Base-by-base conservation (phyloP, 1,140 invertebrate genomes). In the Neodiprion pinetum region DNA sequence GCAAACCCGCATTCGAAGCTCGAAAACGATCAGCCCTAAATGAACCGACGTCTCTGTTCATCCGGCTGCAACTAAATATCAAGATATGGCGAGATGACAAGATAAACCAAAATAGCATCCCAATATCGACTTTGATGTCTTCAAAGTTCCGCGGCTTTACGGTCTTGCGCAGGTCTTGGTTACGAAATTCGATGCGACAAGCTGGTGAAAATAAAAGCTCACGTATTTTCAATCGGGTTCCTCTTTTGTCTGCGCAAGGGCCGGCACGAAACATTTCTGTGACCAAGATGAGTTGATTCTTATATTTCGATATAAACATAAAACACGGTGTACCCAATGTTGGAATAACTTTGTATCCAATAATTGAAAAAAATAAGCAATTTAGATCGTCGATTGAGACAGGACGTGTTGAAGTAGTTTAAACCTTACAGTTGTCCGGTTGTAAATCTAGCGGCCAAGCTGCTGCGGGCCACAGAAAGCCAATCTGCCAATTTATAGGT, bases 21-120 rank as follows among this genome's bases (percentile, higher is more conserved):
- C 53, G n/a, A 61, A 61, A 17, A 61, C 9, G 53, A 61, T 61
- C 53, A 17, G 0, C 53, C n/a, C 53, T 61, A 12, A 17, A 12
- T 14, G 53, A 9, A 61, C 5, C 9, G 53, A 61, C 53, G 53
- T 61, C 53, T 61, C 53, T 61, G 53, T 61, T 61, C 53, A 61
- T 61, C 53, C 53, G 53, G 53, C 53, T 61, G 53, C 53, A 61
- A 61, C 53, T 61, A 61, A 61, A 61, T 61, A 61, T 61, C 53
- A 61, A 61, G n/a, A 61, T 40, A 40, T 61, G 53, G 53, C 53
- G n/a, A 61, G 53, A 61, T 8, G 53, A 17, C 53, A 61, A 61
- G 28, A 40, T 61, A 17, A 17, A 61, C 11, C 53, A 17, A 61
- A 61, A 61, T 61, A 61, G 53, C 53, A 1, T 61, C 53, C n/a